Evolutionary conservation across 2,797 vertebrate genomes (phyloP).

Genomic region (Sebastes matsubarae): DNA sequence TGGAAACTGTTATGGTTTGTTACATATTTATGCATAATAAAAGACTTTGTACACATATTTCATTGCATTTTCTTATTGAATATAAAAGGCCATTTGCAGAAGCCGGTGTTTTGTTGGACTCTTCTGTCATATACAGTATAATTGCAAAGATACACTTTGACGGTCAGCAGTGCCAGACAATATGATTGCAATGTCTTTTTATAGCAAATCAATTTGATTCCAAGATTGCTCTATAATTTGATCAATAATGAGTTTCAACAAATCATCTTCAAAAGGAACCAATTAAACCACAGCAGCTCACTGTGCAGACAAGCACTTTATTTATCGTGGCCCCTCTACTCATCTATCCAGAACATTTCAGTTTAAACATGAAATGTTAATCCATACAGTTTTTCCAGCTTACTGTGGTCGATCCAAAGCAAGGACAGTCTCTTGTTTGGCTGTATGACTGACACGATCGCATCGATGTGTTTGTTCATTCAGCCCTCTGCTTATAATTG

Average conservation of each 20-base stretch:
- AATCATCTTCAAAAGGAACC: background rate
- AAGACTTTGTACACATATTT: constrained; percentile 68
- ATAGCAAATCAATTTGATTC: constrained; percentile 9
- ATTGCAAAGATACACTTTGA: background rate
- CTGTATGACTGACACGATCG: constrained; percentile 5
- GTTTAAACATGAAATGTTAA: constrained; percentile 12
- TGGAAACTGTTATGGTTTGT: constrained; percentile 66
- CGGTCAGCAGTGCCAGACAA: background rate
- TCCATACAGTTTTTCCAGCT: constrained; percentile 12
- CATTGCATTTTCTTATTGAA: background rate
- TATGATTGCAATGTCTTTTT: background rate
- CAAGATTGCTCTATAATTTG: background rate
- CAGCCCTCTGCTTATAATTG: background rate
- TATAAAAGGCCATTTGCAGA: background rate
- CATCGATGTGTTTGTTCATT: constrained; percentile 16
- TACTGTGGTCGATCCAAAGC: constrained; percentile 14
- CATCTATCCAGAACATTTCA: background rate
- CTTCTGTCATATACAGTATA: background rate
- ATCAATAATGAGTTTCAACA: background rate
- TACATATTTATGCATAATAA: constrained; percentile 77
- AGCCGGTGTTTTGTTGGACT: background rate
- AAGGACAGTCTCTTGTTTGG: constrained; percentile 20
- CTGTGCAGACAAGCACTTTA: constrained; percentile 1
- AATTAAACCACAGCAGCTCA: background rate
- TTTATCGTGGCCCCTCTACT: background rate